Conservation (phyloP, 2,113 vertebrate species). For the Zingel zingel region DNA sequence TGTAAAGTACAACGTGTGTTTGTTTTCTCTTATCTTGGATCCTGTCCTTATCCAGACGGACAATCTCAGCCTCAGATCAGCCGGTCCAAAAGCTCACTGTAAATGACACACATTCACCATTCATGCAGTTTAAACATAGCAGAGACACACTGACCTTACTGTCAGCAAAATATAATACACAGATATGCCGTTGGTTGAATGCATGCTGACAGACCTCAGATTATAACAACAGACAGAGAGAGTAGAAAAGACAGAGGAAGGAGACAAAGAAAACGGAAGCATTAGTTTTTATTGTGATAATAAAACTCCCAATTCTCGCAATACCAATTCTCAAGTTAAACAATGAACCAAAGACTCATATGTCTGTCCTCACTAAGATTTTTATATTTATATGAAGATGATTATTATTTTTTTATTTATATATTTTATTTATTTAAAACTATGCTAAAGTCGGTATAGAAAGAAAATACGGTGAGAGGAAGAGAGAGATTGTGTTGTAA, state of each 20-base stretch:
- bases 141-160: background rate
- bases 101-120: slow-evolving; percentile 58
- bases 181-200: background rate
- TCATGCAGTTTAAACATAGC: slow-evolving; percentile 31
- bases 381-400: slow-evolving; percentile 7
- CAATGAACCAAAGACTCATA: background rate
- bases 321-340: background rate
- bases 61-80: slow-evolving; percentile 39
- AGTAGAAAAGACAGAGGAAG: background rate
- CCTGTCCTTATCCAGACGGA: slow-evolving; percentile 37
- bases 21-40: slow-evolving; percentile 47
- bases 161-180: background rate
- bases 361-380: background rate
- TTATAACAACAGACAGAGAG: background rate
- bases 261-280: slow-evolving; percentile 1
- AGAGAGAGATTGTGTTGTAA: background rate
- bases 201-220: slow-evolving; percentile 21
- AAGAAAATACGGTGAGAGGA: background rate
- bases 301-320: background rate
- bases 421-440: slow-evolving; percentile 4
- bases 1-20: slow-evolving; percentile 21
- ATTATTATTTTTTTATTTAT: background rate
- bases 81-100: slow-evolving; percentile 28
- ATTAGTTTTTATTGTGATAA: background rate
- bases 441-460: background rate